phyloP scores from a whole-genome alignment of 2,113 vertebrate genomes.

The Stigmatopora nigra region DNA sequence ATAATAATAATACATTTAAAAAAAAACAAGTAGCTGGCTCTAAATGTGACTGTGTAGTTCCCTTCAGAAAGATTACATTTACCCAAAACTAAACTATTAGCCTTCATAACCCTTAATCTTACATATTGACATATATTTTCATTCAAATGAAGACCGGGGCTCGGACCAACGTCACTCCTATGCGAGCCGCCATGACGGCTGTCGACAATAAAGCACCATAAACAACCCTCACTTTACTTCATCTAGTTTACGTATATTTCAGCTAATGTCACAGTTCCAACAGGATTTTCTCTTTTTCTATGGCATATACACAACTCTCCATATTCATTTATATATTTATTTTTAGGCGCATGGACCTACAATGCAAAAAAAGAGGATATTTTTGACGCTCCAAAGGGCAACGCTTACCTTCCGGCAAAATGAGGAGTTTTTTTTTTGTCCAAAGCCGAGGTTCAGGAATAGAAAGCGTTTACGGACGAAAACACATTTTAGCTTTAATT shows the following conservation, averaged over 20 bases:
- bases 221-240: constrained; percentile 35
- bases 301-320: neutral
- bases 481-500: neutral
- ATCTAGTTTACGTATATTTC: constrained; percentile 39
- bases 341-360: constrained; percentile 19
- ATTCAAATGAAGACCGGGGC: too few species aligned
- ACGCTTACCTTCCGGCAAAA: constrained; percentile 20
- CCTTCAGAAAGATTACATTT: too few species aligned
- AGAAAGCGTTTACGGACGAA: neutral
- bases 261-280: constrained; percentile 63
- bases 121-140: too few species aligned
- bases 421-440: neutral
- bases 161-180: constrained; percentile 11
- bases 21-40: too few species aligned
- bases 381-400: constrained; percentile 34
- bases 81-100: too few species aligned
- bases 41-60: too few species aligned
- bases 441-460: neutral
- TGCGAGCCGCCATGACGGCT: constrained; percentile 31
- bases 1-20: too few species aligned
- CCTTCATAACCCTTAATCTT: too few species aligned
- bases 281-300: constrained; percentile 59
- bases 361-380: constrained; percentile 40
- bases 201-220: constrained; percentile 41
- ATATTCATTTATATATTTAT: too few species aligned